Evolutionary conservation across 2,888 invertebrate species (phyloP).

Genomic region (Pristionchus fissidentatus): DNA sequence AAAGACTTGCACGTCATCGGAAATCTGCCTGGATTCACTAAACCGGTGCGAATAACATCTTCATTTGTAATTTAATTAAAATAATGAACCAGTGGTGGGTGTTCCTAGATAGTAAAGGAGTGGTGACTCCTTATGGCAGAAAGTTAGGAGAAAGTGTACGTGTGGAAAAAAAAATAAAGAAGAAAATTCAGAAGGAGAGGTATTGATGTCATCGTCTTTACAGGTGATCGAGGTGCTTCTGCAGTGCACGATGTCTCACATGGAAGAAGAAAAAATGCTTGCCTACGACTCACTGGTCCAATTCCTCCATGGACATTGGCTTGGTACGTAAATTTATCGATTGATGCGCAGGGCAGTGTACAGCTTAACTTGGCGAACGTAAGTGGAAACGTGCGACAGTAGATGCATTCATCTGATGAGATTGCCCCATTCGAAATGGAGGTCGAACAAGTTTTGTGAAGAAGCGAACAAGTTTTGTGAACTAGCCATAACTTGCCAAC

Average conservation of each 20-base stretch:
- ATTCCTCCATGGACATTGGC: background rate
- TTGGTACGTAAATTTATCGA: background rate
- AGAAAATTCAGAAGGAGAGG: background rate
- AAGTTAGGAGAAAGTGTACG: no score
- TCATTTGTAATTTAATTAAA: background rate
- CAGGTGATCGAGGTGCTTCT: slow-evolving; percentile 4
- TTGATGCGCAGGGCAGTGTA: no score
- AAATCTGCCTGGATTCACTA: background rate
- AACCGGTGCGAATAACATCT: background rate
- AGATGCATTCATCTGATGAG: no score
- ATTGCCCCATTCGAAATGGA: no score
- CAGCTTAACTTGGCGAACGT: no score
- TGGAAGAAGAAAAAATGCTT: background rate
- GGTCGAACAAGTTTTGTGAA: no score
- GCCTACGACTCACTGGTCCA: slow-evolving; percentile 27
- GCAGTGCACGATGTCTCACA: background rate
- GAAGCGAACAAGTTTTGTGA: no score
- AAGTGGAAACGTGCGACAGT: no score
- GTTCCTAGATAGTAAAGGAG: no score
- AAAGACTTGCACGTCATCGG: background rate
- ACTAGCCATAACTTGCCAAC: background rate
- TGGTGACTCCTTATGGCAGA: no score
- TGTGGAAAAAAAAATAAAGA: no score
- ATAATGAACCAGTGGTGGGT: no score
- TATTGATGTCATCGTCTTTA: background rate